Base-by-base conservation (phyloP, 2,888 invertebrate genomes). In the Pachydiplax longipennis region DNA sequence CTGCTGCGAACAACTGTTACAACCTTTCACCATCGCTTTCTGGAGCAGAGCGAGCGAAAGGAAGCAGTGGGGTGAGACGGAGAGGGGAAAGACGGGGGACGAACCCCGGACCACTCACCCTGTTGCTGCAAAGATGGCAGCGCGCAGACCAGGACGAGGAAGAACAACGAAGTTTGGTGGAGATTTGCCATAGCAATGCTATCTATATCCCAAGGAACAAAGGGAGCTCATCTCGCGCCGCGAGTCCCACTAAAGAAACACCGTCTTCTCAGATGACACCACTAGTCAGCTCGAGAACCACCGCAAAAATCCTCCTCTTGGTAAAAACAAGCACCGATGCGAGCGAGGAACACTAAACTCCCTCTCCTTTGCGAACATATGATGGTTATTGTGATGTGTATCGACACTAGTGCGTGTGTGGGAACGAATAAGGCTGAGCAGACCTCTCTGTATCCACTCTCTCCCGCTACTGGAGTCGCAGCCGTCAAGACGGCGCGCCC, bases 381-480 rank as follows among this genome's bases (percentile, higher is more conserved):
- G 53, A 53, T 18, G 44, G 8, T 44, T 44, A 44, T 44, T 44
- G 10, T 44, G 53, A 73, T 15, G 25, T 10, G 31, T 8, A 31
- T 73, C 25, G 8, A n/a, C 31, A 25, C 22, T 22, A 73, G 3
- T 31, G 73, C 73, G 31, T 13, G 31, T 31, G 15, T 12, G 13
- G 12, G 2, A 6, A n/a, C 65, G 25, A 25, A 73, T 31, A 73
- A 31, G 25, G 10, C 25, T 0, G 10, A 25, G 25, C 12, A 31
- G 31, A 35, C 58, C 35, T 61, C 35, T 25, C n/a, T 61, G 5
- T 37, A 12, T n/a, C 40, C 58, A 87, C 87, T 87, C 87, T 87
- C 87, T 18, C 65, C 37, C 37, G 87, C 61, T 18, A 87, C 87
- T 87, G 87, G 61, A 87, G 61, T 87, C 87, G 61, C 31, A 58